Percentiles rank a stretch among this genome's conserved stretches.
Evolutionary conservation across 2,888 invertebrate species (phyloP).

Genomic region (Drosophila crucigera): DNA sequence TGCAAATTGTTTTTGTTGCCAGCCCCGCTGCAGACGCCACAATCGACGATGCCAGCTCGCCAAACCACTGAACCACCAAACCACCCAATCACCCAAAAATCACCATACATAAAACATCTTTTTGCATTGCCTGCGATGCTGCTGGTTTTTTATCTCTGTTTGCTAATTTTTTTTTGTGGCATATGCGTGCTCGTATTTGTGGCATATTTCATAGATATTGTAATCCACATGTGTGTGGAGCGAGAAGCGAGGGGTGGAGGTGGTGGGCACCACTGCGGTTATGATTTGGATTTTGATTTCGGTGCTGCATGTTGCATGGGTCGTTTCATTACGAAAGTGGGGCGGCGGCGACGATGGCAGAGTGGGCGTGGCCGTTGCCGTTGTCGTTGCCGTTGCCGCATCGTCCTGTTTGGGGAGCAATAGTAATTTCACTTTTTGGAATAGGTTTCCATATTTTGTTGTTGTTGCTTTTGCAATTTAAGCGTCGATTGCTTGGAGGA

Average conservation of each 20-base stretch:
- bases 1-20: constrained; percentile 83
- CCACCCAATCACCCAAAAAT: constrained; percentile 7
- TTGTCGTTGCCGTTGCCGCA: constrained; percentile 15
- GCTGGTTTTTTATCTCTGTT: constrained; percentile 7
- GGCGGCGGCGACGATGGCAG: constrained; percentile 4
- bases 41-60: constrained; percentile 13
- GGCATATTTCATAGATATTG: constrained; percentile 75
- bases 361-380: constrained; percentile 24
- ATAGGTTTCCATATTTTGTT: constrained; percentile 13
- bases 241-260: not conserved
- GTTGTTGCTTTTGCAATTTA: constrained; percentile 32
- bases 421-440: constrained; percentile 55
- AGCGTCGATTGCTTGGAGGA: constrained; percentile 8
- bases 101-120: constrained; percentile 58
- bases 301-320: constrained; percentile 27
- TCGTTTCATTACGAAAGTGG: constrained; percentile 49
- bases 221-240: constrained; percentile 43
- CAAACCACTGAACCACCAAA: not conserved
- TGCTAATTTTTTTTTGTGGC: constrained; percentile 26
- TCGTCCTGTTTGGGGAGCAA: constrained; percentile 50
- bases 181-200: constrained; percentile 53
- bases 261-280: constrained; percentile 16
- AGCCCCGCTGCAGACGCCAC: constrained; percentile 8
- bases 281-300: constrained; percentile 51
- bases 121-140: constrained; percentile 39